Conservation (phyloP, 2,888 invertebrate genomes). For the Lepas anatifera region DNA sequence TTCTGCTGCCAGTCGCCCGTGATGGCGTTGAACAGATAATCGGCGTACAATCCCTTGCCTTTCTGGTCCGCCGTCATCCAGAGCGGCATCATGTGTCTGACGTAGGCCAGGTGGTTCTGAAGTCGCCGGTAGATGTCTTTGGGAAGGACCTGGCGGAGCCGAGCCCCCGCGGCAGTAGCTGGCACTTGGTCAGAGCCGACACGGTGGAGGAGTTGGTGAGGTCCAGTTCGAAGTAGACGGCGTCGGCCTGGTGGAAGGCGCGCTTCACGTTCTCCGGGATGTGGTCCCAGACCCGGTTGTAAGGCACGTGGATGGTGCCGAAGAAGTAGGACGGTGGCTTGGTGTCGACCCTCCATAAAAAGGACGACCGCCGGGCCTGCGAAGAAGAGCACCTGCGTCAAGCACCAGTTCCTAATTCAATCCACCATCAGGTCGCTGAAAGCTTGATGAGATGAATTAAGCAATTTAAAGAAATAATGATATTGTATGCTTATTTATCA, state of each 20-base stretch:
- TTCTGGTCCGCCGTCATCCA: conserved; percentile 36
- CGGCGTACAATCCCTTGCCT: conserved; percentile 36
- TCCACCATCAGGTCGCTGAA: too few species aligned
- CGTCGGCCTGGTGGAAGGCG: conserved; percentile 38
- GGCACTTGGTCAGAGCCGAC: conserved; percentile 37
- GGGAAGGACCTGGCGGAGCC: conserved; percentile 32
- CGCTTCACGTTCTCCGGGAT: conserved; percentile 39
- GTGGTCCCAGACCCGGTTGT: conserved; percentile 42
- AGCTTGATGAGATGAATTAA: too few species aligned
- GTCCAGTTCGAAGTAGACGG: conserved; percentile 43
- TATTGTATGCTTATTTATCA: too few species aligned
- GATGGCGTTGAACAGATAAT: conserved; percentile 38
- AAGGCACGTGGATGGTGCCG: conserved; percentile 46
- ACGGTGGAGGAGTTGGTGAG: conserved; percentile 40
- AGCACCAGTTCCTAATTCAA: too few species aligned
- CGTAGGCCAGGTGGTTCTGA: conserved; percentile 37
- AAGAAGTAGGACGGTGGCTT: conserved; percentile 38
- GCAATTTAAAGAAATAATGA: too few species aligned
- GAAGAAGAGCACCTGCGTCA: not conserved
- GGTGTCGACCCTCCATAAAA: conserved; percentile 27
- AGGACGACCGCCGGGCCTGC: conserved; percentile 19
- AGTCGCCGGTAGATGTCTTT: conserved; percentile 35
- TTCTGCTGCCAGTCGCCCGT: conserved; percentile 42
- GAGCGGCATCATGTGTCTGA: conserved; percentile 34
- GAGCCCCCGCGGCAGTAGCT: conserved; percentile 35